These are phyloP conservation scores for Myrmophylax atrothorax DNA, from an alignment of 2,113 vertebrate species.

Conservation along the genomic window DNA sequence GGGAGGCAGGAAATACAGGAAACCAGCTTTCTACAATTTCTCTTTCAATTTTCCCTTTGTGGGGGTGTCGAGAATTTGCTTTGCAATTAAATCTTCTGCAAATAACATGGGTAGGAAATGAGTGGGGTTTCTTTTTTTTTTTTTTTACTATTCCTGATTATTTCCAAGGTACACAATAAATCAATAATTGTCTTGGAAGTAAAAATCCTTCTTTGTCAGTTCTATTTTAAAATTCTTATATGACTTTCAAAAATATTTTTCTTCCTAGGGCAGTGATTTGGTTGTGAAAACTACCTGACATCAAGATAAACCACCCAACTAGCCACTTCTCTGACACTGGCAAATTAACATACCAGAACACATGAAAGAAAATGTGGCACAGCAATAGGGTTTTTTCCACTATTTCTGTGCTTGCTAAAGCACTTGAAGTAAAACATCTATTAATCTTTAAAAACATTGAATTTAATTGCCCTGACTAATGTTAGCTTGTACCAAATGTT, in stretches of 20 bases:
- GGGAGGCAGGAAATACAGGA: background rate
- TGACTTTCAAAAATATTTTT: background rate
- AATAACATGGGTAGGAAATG: background rate
- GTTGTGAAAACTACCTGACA: background rate
- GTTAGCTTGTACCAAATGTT: conserved; percentile 79
- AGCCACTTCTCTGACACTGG: background rate
- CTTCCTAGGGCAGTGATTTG: background rate
- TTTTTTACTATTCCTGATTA: background rate
- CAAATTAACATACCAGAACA: conserved; percentile 48
- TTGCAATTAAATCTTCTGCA: background rate
- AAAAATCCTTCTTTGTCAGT: background rate
- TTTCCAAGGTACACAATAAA: conserved; percentile 3
- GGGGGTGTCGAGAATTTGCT: background rate
- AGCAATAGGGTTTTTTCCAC: conserved; percentile 4
- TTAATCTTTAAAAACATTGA: conserved; percentile 80
- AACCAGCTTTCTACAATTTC: background rate
- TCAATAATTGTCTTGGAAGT: background rate
- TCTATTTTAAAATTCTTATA: background rate
- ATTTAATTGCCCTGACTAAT: conserved; percentile 81
- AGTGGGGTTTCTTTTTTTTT: too few species aligned
- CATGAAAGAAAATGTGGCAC: conserved; percentile 32
- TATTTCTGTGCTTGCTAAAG: conserved; percentile 71
- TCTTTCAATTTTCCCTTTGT: background rate
- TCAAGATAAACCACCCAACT: background rate
- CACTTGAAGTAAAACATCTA: conserved; percentile 77